phyloP scores from a whole-genome alignment of 2,888 invertebrate species.

The Ariolimax columbianus region DNA sequence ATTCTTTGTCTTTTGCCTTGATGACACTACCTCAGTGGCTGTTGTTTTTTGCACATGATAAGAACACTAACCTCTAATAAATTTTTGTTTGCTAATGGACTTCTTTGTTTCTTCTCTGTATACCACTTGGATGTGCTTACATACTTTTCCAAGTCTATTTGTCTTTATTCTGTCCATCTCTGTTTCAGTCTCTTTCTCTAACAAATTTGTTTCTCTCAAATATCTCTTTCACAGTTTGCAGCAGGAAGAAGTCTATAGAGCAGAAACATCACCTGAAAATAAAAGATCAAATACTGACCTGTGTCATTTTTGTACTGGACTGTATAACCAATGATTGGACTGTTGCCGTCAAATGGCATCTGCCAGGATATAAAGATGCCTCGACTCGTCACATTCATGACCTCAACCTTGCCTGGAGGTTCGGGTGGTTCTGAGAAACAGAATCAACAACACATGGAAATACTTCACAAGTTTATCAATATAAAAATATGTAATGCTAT shows the following conservation, averaged over 20 bases:
- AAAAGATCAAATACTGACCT: constrained; percentile 62
- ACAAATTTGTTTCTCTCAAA: no score
- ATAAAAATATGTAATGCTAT: not conserved
- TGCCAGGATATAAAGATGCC: constrained; percentile 93
- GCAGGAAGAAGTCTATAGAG: not conserved
- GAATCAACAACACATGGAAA: not conserved
- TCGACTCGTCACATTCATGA: constrained; percentile 90
- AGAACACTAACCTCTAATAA: no score
- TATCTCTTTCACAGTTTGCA: no score
- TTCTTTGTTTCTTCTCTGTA: no score
- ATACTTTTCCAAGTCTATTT: no score
- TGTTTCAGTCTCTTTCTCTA: no score
- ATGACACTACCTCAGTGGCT: no score
- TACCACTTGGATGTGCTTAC: no score
- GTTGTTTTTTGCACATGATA: no score
- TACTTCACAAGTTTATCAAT: not conserved
- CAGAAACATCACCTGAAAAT: not conserved
- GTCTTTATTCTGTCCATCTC: no score
- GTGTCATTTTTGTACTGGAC: constrained; percentile 91
- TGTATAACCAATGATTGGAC: constrained; percentile 91
- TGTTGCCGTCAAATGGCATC: constrained; percentile 86
- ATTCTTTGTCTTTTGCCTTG: no score
- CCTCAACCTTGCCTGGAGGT: constrained; percentile 90
- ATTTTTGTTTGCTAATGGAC: no score
- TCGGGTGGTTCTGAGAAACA: constrained; percentile 88